Percentiles rank a stretch among this genome's conserved stretches.
Evolutionary conservation across 2,888 invertebrate species (phyloP).

Genomic region (Lycia hirtaria): DNA sequence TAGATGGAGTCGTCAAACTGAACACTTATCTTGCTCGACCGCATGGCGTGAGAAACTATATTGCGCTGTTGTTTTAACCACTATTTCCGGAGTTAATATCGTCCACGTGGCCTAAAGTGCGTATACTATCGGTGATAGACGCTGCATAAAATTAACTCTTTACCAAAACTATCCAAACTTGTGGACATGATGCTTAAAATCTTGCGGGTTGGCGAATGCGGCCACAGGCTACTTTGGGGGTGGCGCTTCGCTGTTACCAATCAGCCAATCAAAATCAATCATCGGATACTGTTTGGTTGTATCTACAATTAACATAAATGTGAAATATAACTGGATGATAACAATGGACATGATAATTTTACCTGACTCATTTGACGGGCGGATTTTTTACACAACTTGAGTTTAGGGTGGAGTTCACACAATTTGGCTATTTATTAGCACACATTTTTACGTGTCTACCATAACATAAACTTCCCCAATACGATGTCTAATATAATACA

Average conservation of each 20-base stretch:
- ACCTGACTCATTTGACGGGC: slow-evolving; percentile 29
- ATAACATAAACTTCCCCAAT: too few species aligned
- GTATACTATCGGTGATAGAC: slow-evolving; percentile 49
- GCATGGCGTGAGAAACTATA: background rate
- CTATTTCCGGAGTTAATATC: background rate
- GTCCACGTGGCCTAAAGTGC: background rate
- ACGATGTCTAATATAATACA: too few species aligned
- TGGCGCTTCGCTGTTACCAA: slow-evolving; percentile 77
- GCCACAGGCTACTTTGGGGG: slow-evolving; percentile 71
- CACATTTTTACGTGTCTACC: too few species aligned
- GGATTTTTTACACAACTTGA: slow-evolving; percentile 28
- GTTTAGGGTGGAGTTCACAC: slow-evolving; percentile 4
- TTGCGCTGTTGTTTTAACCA: background rate
- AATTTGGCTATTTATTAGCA: background rate
- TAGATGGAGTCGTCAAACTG: background rate
- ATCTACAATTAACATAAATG: slow-evolving; percentile 84
- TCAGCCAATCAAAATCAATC: slow-evolving; percentile 86
- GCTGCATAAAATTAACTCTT: slow-evolving; percentile 54
- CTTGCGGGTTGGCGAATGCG: slow-evolving; percentile 28
- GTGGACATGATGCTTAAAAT: slow-evolving; percentile 51
- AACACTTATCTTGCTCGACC: slow-evolving; percentile 7
- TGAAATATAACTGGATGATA: slow-evolving; percentile 63
- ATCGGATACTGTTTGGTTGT: slow-evolving; percentile 84
- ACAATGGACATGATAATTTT: slow-evolving; percentile 15
- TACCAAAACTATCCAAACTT: slow-evolving; percentile 61